Evolutionary conservation across 2,113 vertebrate genomes (phyloP).

Genomic region (Rhadina sibilatrix): DNA sequence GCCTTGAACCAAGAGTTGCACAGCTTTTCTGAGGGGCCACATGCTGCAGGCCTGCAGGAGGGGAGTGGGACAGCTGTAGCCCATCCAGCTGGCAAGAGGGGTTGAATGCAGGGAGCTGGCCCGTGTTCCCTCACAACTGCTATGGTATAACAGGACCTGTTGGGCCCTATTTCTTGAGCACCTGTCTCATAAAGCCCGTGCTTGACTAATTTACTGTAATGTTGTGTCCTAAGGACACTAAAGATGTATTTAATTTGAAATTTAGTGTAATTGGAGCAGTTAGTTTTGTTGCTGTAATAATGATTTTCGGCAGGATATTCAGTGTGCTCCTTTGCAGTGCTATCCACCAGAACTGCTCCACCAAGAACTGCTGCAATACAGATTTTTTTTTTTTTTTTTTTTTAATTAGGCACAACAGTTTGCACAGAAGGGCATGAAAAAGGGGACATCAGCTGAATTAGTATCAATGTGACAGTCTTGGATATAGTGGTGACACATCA

Average conservation of each 20-base stretch:
- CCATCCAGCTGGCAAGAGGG: neutral
- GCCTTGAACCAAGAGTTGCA: neutral
- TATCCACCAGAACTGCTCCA: conserved; percentile 81
- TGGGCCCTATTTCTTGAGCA: neutral
- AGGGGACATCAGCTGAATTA: neutral
- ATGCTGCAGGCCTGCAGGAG: accelerated
- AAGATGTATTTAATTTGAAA: conserved; percentile 82
- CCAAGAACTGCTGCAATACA: neutral
- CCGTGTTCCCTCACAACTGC: neutral
- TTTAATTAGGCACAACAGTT: neutral
- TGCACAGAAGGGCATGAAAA: neutral
- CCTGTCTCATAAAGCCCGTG: neutral
- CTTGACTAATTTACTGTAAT: neutral
- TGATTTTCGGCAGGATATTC: conserved; percentile 87
- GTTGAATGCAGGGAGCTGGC: neutral
- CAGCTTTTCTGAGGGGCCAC: neutral
- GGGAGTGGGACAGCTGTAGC: neutral
- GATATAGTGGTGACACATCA: neutral
- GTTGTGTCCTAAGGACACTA: conserved; percentile 74
- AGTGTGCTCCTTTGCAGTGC: conserved; percentile 84
- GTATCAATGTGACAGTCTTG: neutral
- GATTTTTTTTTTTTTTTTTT: neutral
- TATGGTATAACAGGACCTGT: neutral
- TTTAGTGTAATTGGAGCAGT: conserved; percentile 81
- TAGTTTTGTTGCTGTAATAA: conserved; percentile 78